phyloP scores from a whole-genome alignment of 2,888 invertebrate genomes.

The Mythimna albipuncta region DNA sequence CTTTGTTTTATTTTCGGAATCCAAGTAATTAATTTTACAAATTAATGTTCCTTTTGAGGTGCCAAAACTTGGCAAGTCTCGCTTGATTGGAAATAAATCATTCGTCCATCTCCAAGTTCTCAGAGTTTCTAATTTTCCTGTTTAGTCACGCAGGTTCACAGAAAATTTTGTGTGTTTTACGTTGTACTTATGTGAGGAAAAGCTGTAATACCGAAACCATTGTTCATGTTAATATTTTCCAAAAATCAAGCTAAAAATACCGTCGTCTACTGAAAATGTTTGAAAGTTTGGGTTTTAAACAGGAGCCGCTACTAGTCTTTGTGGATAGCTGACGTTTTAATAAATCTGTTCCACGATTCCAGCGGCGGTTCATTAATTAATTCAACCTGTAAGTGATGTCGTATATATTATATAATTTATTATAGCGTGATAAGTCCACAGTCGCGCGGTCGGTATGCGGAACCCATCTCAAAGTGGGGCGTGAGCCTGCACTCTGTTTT shows the following conservation, averaged over 20 bases:
- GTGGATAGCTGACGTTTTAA: conserved; percentile 19
- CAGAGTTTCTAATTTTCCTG: conserved; percentile 57
- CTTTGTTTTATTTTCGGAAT: conserved; percentile 27
- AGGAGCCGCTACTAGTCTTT: conserved; percentile 11
- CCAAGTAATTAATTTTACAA: conserved; percentile 23
- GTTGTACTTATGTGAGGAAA: conserved; percentile 20
- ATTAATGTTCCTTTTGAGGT: conserved; percentile 36
- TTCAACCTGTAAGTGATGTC: conserved; percentile 37
- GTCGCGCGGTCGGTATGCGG: conserved; percentile 70
- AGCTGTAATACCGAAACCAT: not conserved
- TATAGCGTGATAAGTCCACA: conserved; percentile 40
- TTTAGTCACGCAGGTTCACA: conserved; percentile 34
- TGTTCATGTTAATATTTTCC: conserved; percentile 17
- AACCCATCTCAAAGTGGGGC: conserved; percentile 69
- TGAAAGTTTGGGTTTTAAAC: conserved; percentile 28
- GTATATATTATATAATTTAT: conserved; percentile 51
- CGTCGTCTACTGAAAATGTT: conserved; percentile 12
- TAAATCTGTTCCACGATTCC: conserved; percentile 22
- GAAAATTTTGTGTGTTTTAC: conserved; percentile 40
- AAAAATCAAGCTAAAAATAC: conserved; percentile 8
- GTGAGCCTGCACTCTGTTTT: conserved; percentile 67
- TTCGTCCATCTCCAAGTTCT: conserved; percentile 37
- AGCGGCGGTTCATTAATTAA: conserved; percentile 12
- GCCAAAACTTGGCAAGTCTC: conserved; percentile 47
- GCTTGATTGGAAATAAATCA: conserved; percentile 55